These are phyloP conservation scores for Drosophila colorata DNA, from an alignment of 2,888 invertebrate species.

Conservation along the genomic window DNA sequence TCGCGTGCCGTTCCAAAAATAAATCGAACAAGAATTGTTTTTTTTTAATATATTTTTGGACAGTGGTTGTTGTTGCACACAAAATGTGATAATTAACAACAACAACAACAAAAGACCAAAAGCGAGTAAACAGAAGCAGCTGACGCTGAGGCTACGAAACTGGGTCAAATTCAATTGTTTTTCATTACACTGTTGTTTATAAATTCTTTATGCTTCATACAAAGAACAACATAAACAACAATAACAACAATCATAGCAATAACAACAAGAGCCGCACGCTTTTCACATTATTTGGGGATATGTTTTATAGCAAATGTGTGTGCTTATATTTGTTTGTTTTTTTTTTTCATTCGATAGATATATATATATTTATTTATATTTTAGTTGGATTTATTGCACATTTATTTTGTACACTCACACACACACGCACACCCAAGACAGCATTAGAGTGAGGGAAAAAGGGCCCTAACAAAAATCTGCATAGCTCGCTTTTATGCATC, in stretches of 20 bases:
- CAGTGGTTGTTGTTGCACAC: constrained; percentile 24
- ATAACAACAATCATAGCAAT: constrained; percentile 14
- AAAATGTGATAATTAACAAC: constrained; percentile 75
- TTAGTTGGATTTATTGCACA: constrained; percentile 77
- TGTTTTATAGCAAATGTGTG: constrained; percentile 53
- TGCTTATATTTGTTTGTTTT: constrained; percentile 25
- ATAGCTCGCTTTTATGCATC: constrained; percentile 59
- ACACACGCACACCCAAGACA: constrained; percentile 19
- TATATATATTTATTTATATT: constrained; percentile 55
- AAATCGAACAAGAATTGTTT: constrained; percentile 53
- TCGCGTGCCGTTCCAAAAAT: constrained; percentile 73
- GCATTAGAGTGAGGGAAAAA: constrained; percentile 48
- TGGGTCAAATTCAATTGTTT: constrained; percentile 76
- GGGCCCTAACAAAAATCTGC: constrained; percentile 68
- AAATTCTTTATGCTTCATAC: constrained; percentile 46
- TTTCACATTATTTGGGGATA: constrained; percentile 46
- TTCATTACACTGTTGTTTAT: constrained; percentile 65
- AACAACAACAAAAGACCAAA: constrained; percentile 20
- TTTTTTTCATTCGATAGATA: constrained; percentile 27
- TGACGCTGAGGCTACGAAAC: constrained; percentile 35
- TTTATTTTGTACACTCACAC: constrained; percentile 58
- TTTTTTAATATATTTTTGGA: constrained; percentile 17
- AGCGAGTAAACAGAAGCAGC: constrained; percentile 36
- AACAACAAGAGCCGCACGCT: constrained; percentile 34
- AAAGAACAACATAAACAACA: constrained; percentile 28